A percentile compares a stretch with the other conserved stretches of the same genome.
These are phyloP conservation scores for Gasteruption jaculator DNA, from an alignment of 2,888 invertebrate genomes.

Conservation along the genomic window DNA sequence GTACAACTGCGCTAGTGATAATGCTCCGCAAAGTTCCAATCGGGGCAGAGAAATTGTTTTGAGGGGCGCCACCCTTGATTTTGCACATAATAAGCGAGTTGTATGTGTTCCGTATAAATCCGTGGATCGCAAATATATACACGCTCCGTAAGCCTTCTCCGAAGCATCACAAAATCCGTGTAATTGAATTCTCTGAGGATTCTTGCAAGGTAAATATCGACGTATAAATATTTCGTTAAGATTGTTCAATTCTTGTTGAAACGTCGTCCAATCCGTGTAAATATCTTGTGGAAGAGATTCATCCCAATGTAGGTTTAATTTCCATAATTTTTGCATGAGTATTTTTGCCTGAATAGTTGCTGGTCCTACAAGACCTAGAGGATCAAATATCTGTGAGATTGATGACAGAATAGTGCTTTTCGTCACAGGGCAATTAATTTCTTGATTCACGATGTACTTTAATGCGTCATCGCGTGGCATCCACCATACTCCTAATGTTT, in stretches of 20 bases:
- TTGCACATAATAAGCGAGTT: slow-evolving; percentile 9
- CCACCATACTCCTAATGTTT: too few relatives aligned
- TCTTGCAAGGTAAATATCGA: background rate
- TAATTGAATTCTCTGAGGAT: background rate
- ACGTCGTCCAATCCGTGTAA: slow-evolving; percentile 7
- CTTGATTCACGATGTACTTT: too few relatives aligned
- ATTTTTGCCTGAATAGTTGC: slow-evolving; percentile 15
- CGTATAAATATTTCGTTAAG: slow-evolving; percentile 13
- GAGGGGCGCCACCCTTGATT: slow-evolving; percentile 2
- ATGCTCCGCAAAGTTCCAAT: slow-evolving; percentile 8
- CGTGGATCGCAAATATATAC: slow-evolving; percentile 1
- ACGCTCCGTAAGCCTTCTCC: slow-evolving; percentile 8
- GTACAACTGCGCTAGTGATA: background rate
- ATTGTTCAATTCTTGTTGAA: background rate
- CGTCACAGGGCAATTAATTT: background rate
- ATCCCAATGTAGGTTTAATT: slow-evolving; percentile 22
- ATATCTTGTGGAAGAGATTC: slow-evolving; percentile 15
- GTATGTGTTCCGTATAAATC: background rate
- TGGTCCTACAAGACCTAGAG: slow-evolving; percentile 20
- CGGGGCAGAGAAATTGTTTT: slow-evolving; percentile 1
- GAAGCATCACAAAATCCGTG: slow-evolving; percentile 7
- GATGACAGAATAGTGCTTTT: slow-evolving; percentile 13
- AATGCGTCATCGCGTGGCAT: too few relatives aligned
- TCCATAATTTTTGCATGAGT: slow-evolving; percentile 15
- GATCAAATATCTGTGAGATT: slow-evolving; percentile 19